Evolutionary conservation across 2,113 vertebrate genomes (phyloP).

Genomic region (Phrynosoma blainvillii): DNA sequence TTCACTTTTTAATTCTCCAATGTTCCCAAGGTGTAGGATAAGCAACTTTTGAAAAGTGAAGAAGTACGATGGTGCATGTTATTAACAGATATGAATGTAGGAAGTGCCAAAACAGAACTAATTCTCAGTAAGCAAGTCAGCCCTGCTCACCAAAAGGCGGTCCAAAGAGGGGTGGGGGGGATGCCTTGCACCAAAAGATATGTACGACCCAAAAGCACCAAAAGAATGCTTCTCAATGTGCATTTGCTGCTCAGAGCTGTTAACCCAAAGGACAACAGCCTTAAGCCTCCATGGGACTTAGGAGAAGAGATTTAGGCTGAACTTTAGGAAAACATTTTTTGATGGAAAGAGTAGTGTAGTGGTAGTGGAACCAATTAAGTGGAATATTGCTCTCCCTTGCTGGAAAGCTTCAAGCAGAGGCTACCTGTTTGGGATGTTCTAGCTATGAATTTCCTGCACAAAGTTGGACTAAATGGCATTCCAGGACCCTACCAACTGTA

Average conservation of each 20-base stretch:
- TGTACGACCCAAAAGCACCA: neutral
- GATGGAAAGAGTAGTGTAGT: too few relatives aligned
- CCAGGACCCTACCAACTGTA: too few relatives aligned
- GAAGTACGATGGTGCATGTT: neutral
- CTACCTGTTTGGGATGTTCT: neutral
- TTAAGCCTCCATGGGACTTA: neutral
- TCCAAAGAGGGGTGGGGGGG: neutral
- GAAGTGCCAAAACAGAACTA: neutral
- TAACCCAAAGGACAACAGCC: neutral
- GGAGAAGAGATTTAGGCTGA: neutral
- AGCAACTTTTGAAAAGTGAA: neutral
- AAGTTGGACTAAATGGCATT: neutral
- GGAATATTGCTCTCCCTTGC: neutral
- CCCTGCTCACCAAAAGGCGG: neutral
- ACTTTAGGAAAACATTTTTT: neutral
- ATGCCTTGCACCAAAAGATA: too few relatives aligned
- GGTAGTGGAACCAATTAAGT: too few relatives aligned
- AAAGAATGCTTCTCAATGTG: neutral
- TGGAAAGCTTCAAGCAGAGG: neutral
- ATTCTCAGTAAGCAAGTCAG: too few relatives aligned
- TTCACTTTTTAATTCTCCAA: neutral
- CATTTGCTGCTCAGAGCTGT: too few relatives aligned
- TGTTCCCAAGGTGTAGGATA: neutral
- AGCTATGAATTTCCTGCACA: too few relatives aligned
- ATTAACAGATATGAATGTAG: neutral